Base-by-base conservation (phyloP, 1,140 invertebrate genomes). In the Macrocentrus cingulum region DNA sequence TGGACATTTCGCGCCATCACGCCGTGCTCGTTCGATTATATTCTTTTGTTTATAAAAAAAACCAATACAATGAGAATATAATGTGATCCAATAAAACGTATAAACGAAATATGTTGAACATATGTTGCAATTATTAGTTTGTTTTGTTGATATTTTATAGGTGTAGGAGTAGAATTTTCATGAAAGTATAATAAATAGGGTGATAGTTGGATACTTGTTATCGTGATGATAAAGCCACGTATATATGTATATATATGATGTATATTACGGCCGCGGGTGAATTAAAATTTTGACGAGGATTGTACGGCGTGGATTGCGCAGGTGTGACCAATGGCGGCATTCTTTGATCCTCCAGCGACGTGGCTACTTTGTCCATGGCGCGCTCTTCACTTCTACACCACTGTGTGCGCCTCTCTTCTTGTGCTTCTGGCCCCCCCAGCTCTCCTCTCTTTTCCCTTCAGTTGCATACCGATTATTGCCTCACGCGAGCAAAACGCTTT, bases 291-390 rank as follows among this genome's bases (percentile, higher is more conserved):
- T 62, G 45, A 22, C 15, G 32, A 51, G 63, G 68, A 74, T 66
- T 74, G 71, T 75, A 74, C 72, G n/a, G n/a, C n/a, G 58, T 56
- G 60, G 63, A 68, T 70, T 74, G 70, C 66, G 72, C 74, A 76
- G 74, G 74, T 76, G 72, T 76, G 70, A 76, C 74, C 71, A 71
- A 74, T 75, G 72, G 71, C 74, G 72, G 74, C 62, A 51, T 63
- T 64, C 74, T 76, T 76, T 76, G 71, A 76, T 76, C 72, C 66
- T 63, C 65, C 44, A 68, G 62, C 61, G 65, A 70, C 71, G 60
- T 64, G 62, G 66, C 67, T 71, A 72, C 71, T 74, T 74, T 74
- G 73, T 75, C 69, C 66, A 69, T 55, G 61, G 56, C 56, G 34
- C 63, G 55, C 42, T 53, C 45, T 32, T 42, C 25, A 34, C 45